Evolutionary conservation across 2,797 vertebrate species (phyloP).

Genomic region (Sebastes miniatus): DNA sequence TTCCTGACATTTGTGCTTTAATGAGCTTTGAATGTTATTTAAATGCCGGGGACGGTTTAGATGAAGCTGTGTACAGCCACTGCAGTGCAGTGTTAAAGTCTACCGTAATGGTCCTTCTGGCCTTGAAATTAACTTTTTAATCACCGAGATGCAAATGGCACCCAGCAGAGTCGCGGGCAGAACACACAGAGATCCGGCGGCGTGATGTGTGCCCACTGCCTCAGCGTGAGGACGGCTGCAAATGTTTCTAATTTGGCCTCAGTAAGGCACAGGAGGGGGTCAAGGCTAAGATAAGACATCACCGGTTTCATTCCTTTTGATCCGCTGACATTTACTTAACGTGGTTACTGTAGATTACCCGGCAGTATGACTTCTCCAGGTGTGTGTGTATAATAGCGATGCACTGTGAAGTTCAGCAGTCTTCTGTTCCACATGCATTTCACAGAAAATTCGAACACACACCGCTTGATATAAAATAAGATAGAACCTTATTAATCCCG

Average conservation of each 20-base stretch:
- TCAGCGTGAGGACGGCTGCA: neutral
- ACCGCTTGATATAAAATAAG: too few species aligned
- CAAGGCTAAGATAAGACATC: neutral
- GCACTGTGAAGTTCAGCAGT: neutral
- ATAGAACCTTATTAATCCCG: too few species aligned
- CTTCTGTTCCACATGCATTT: neutral
- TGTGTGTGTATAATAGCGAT: neutral
- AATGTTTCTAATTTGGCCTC: conserved; percentile 8
- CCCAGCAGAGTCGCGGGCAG: neutral
- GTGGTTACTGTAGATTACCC: neutral
- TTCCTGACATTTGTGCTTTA: conserved; percentile 21
- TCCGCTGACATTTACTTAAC: conserved; percentile 22
- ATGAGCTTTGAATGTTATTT: neutral
- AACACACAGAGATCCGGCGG: neutral
- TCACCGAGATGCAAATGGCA: neutral
- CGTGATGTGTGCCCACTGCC: neutral
- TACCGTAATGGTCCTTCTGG: neutral
- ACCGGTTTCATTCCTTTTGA: conserved; percentile 8
- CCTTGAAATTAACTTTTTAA: conserved; percentile 3
- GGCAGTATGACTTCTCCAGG: neutral
- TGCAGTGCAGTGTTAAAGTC: neutral
- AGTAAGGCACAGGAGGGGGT: neutral
- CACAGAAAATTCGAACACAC: neutral
- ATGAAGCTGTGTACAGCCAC: neutral
- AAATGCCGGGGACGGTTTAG: neutral